Base-by-base conservation (phyloP, 2,113 vertebrate genomes). In the Spea multiplicata region DNA sequence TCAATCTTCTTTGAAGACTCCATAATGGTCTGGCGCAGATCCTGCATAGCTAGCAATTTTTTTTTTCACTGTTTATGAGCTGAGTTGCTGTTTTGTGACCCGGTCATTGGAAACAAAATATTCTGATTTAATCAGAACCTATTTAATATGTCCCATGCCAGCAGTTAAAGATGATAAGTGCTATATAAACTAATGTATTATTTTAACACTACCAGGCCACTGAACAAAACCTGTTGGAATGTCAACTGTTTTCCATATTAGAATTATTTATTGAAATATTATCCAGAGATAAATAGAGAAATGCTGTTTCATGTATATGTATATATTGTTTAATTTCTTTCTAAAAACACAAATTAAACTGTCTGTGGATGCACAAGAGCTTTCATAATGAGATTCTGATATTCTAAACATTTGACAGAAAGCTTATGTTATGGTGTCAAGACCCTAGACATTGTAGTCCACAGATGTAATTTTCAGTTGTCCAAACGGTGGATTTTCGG, bases 1-100 rank as follows among this genome's bases (percentile, higher is more conserved):
- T 84, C 87, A 70, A 86, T 69, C 86, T 88, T 88, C 84, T 90
- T 86, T 84, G 89, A 89, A 85, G 86, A 83, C 89, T 62, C 84
- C 70, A 0, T 82, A 85, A 83, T 55, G 72, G 82, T 81, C 81
- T 89, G 87, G 88, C 88, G 84, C 76, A 0, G 0, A 83, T 85
- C 84, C 73, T 87, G 88, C 88, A 80, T 77, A 79, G 83, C 87
- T 87, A 83, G 88, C 88, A 89, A 84, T 89, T 86, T 85, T 84
- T 84, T 59, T 52, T 73, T 50, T 66, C 79, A 75, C 83, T 85
- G 84, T 88, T 90, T 86, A 79, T 80, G 84, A 84, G 87, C 85
- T 82, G 45, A 76, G 46, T 80, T 67, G 71, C 71, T 59, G 73
- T 77, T 82, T 30, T 87, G 78, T 84, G 78, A 83, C 74, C 75